Conservation (phyloP, 2,888 invertebrate species). For the Noctua pronuba region DNA sequence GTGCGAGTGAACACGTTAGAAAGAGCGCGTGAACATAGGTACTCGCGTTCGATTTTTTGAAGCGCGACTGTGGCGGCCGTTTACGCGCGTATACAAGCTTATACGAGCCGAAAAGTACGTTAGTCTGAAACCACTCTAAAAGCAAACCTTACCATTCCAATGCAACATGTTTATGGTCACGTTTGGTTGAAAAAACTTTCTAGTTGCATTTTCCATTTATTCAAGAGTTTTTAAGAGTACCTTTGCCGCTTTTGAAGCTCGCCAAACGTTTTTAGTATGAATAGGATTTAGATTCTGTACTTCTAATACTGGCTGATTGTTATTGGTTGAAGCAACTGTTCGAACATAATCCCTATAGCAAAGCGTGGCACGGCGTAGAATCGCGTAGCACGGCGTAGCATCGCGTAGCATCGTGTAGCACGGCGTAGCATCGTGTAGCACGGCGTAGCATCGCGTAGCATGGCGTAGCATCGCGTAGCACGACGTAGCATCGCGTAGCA, state of each 20-base stretch:
- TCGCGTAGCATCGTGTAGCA: background rate
- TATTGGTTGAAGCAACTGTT: background rate
- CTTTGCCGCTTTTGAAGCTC: background rate
- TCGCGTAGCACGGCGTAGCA: background rate
- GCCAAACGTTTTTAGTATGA: background rate
- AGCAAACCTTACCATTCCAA: constrained; percentile 13
- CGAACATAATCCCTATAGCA: background rate
- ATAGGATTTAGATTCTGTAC: background rate
- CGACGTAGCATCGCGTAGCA: background rate
- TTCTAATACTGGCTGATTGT: background rate
- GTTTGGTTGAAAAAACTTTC: background rate
- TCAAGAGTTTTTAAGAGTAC: background rate
- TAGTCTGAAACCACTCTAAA: background rate
- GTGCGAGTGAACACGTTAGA: background rate
- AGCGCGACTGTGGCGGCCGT: background rate
- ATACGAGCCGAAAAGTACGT: background rate
- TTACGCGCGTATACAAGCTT: background rate
- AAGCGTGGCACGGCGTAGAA: background rate
- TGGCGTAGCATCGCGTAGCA: background rate
- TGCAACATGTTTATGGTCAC: background rate
- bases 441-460: no score
- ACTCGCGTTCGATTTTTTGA: background rate
- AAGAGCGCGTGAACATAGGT: background rate
- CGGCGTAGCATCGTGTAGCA: background rate
- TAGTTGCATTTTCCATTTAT: background rate